These are phyloP conservation scores for Lissonota sp. DNA, from an alignment of 2,888 invertebrate species.

Conservation along the genomic window DNA sequence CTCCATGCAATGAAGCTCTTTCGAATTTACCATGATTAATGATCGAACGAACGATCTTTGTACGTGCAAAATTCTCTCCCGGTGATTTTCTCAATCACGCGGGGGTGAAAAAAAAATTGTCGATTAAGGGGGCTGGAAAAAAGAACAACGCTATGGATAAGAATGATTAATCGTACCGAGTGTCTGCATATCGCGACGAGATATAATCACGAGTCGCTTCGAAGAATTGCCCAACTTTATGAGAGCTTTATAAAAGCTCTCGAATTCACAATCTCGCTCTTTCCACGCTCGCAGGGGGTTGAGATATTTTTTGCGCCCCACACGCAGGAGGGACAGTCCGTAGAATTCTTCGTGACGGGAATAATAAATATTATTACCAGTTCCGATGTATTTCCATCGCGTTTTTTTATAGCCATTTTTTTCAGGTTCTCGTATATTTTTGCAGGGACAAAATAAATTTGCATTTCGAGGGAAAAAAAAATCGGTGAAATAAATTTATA, in stretches of 20 bases:
- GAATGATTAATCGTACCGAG: slow-evolving; percentile 45
- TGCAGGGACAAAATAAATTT: not conserved
- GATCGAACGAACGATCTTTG: not conserved
- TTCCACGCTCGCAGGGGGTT: not conserved
- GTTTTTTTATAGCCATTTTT: not conserved
- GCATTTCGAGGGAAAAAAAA: no score
- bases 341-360: slow-evolving; percentile 31
- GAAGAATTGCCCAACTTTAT: slow-evolving; percentile 47
- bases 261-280: no score
- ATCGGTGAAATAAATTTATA: no score
- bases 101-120: not conserved
- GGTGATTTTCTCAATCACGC: slow-evolving; percentile 24
- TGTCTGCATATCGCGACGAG: slow-evolving; percentile 2
- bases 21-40: slow-evolving; percentile 39
- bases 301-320: slow-evolving; percentile 8
- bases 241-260: not conserved
- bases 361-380: slow-evolving; percentile 44
- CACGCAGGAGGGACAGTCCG: slow-evolving; percentile 8
- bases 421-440: not conserved
- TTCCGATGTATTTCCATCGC: not conserved
- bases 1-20: no score
- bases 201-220: slow-evolving; percentile 36
- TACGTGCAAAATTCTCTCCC: not conserved
- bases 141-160: not conserved
- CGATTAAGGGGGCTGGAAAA: slow-evolving; percentile 5